A percentile compares a stretch with the other conserved stretches of the same genome.
Conservation (phyloP, 2,888 invertebrate genomes). For the Apodemia mormo region DNA sequence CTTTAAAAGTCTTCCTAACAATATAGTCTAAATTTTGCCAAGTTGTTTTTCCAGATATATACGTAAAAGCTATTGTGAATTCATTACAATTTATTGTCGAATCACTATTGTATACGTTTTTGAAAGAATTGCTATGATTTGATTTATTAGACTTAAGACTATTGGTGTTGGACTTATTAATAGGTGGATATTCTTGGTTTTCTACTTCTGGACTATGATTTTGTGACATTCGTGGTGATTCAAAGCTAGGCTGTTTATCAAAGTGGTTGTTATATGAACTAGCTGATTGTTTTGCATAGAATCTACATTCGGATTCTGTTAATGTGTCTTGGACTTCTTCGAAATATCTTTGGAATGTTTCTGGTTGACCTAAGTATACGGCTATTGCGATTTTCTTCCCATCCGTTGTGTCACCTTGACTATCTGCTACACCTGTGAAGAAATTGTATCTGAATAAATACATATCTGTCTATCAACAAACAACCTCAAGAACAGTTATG, state of each 20-base stretch:
- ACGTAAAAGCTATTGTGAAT: constrained; percentile 93
- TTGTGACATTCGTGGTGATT: constrained; percentile 71
- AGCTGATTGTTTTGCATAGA: constrained; percentile 77
- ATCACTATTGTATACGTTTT: constrained; percentile 75
- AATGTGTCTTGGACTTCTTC: constrained; percentile 85
- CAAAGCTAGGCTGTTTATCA: constrained; percentile 74
- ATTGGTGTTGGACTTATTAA: constrained; percentile 78
- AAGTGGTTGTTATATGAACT: constrained; percentile 72
- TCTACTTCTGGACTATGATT: constrained; percentile 73
- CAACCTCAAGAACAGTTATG: too few relatives aligned
- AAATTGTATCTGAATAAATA: constrained; percentile 26
- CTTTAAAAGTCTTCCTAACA: constrained; percentile 95
- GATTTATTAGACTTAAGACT: constrained; percentile 81
- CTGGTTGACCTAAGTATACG: constrained; percentile 92
- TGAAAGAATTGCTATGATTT: constrained; percentile 74
- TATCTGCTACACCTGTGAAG: constrained; percentile 75
- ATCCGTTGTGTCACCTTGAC: constrained; percentile 86
- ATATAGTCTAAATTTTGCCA: constrained; percentile 97
- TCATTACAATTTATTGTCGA: constrained; percentile 84
- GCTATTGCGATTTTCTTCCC: constrained; percentile 94
- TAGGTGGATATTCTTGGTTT: constrained; percentile 67
- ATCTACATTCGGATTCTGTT: constrained; percentile 83
- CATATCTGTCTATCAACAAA: too few relatives aligned
- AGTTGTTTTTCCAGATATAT: constrained; percentile 94
- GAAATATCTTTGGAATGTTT: constrained; percentile 86